Conservation (phyloP, 2,888 invertebrate genomes). For the Ptilodon capucinus region DNA sequence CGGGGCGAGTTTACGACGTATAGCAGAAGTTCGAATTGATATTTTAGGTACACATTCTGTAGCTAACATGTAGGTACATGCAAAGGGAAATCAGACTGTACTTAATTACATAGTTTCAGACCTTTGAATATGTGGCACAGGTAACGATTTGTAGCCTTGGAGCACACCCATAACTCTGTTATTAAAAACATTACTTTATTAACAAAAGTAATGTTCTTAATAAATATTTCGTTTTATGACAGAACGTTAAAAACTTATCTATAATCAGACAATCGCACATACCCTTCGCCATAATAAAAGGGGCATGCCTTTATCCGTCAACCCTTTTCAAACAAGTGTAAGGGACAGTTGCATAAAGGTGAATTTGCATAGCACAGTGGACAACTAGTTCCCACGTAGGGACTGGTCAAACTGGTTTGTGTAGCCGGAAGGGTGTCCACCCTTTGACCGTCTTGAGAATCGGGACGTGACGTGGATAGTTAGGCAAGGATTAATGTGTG, state of each 20-base stretch:
- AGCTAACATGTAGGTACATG: no score
- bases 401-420: constrained; percentile 74
- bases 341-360: constrained; percentile 35
- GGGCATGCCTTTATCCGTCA: constrained; percentile 14
- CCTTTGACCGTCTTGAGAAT: constrained; percentile 47
- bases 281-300: constrained; percentile 1
- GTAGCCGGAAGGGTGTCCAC: constrained; percentile 50
- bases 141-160: no score
- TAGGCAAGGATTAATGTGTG: constrained; percentile 54
- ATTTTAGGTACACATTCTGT: no score
- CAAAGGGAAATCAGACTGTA: no score
- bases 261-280: constrained; percentile 19
- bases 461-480: constrained; percentile 52
- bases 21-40: no score
- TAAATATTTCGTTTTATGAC: no score
- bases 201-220: no score
- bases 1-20: no score
- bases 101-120: no score
- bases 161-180: no score
- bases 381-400: constrained; percentile 67
- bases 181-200: no score
- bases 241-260: constrained; percentile 2
- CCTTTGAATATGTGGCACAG: no score
- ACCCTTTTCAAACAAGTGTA: constrained; percentile 29
- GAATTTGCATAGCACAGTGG: constrained; percentile 45